These are phyloP conservation scores for Calephelis nemesis DNA, from an alignment of 1,140 invertebrate genomes.

Conservation along the genomic window DNA sequence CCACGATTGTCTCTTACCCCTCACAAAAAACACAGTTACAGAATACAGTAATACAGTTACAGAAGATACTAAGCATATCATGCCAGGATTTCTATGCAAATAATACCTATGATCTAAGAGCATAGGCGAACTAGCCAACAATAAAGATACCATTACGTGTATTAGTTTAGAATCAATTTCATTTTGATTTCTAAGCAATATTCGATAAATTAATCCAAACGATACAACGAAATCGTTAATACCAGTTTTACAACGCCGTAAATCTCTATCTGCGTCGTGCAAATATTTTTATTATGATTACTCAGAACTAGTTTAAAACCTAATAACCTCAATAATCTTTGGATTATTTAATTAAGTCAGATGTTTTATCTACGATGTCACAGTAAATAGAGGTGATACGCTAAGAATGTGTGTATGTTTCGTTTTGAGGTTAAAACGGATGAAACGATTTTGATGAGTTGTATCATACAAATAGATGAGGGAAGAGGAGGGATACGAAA, in stretches of 20 bases:
- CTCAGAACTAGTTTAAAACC: conserved; percentile 37
- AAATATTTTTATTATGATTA: conserved; percentile 47
- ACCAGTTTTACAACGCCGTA: conserved; percentile 38
- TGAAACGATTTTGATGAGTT: too few species aligned
- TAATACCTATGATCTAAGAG: background rate
- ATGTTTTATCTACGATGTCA: background rate
- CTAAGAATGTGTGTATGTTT: too few species aligned
- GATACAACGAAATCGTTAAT: conserved; percentile 37
- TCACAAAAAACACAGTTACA: too few species aligned
- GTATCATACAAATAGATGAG: too few species aligned
- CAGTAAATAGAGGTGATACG: too few species aligned
- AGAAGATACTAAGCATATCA: background rate
- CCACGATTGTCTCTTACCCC: too few species aligned
- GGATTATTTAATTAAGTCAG: conserved; percentile 8
- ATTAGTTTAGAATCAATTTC: conserved; percentile 15
- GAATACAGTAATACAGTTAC: background rate
- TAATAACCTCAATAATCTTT: conserved; percentile 28
- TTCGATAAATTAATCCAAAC: conserved; percentile 25
- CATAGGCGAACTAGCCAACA: background rate
- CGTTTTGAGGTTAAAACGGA: too few species aligned
- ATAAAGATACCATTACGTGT: conserved; percentile 8
- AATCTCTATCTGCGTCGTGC: conserved; percentile 37
- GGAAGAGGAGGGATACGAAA: too few species aligned
- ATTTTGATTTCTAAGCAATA: conserved; percentile 17
- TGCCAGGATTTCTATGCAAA: conserved; percentile 1